Evolutionary conservation across 1,140 invertebrate species (phyloP).

Genomic region (Drosophila sechellia): DNA sequence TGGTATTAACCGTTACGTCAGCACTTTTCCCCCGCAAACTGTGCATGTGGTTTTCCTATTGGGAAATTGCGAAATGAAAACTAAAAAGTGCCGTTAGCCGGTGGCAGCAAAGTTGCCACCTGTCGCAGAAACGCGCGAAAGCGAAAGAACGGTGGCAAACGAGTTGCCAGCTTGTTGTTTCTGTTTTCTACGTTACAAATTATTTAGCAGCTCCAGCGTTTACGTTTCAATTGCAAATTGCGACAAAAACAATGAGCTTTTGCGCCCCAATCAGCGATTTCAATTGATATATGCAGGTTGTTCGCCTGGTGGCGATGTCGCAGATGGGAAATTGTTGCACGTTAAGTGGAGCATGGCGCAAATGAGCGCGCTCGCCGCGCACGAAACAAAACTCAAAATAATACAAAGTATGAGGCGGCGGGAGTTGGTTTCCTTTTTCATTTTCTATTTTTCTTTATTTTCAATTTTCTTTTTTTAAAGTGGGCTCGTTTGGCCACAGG

Average conservation of each 20-base stretch:
- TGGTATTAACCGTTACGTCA: background rate
- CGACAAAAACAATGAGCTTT: conserved; percentile 42
- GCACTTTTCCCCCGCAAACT: background rate
- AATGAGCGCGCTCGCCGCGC: conserved; percentile 45
- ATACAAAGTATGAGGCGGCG: conserved; percentile 24
- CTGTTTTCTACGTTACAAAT: background rate
- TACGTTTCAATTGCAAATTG: conserved; percentile 39
- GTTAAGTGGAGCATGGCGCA: conserved; percentile 75
- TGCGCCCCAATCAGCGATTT: conserved; percentile 73
- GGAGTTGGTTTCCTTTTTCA: conserved; percentile 3
- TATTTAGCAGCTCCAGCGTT: conserved; percentile 3
- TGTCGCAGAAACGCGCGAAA: conserved; percentile 28
- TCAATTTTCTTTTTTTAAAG: background rate
- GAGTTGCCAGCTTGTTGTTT: conserved; percentile 23
- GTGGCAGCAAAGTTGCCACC: conserved; percentile 59
- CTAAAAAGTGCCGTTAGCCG: conserved; percentile 26
- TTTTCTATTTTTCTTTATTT: background rate
- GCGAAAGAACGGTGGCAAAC: conserved; percentile 11
- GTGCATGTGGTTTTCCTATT: background rate
- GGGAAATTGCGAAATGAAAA: conserved; percentile 15
- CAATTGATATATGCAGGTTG: conserved; percentile 72
- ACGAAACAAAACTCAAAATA: conserved; percentile 60
- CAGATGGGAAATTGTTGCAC: conserved; percentile 69
- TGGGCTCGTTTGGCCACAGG: conserved; percentile 32
- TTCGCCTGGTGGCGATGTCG: conserved; percentile 27